Evolutionary conservation across 2,113 vertebrate species (phyloP).

Genomic region (Cisticola juncidis): DNA sequence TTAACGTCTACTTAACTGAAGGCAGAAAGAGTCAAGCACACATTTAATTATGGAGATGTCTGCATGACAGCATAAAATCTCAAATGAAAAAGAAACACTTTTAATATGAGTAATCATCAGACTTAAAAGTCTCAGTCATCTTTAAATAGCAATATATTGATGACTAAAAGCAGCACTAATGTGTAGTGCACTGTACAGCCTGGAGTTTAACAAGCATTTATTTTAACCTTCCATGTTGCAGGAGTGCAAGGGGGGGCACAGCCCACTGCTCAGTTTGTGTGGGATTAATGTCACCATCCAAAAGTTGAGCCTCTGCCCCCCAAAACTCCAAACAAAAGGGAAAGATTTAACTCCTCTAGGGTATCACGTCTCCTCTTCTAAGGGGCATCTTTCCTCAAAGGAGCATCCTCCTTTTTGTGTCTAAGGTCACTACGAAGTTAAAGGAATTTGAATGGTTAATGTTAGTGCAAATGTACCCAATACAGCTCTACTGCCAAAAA

Average conservation of each 20-base stretch:
- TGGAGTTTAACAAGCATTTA: background rate
- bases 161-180: background rate
- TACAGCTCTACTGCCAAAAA: background rate
- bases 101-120: background rate
- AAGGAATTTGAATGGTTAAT: background rate
- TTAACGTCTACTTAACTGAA: background rate
- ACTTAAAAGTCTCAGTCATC: background rate
- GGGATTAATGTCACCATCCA: background rate
- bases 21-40: background rate
- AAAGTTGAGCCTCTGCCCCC: background rate
- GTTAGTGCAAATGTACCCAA: background rate
- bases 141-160: slow-evolving; percentile 11
- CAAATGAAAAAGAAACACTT: background rate
- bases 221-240: background rate
- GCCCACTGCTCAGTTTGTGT: background rate
- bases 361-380: background rate
- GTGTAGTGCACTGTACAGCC: background rate
- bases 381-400: background rate
- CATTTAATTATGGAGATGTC: background rate
- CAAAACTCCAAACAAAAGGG: background rate
- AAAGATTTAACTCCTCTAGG: background rate
- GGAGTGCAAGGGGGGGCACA: background rate
- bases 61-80: background rate
- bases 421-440: background rate
- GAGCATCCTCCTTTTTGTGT: background rate